Conservation (phyloP, 2,888 invertebrate species). For the Merodon equestris region DNA sequence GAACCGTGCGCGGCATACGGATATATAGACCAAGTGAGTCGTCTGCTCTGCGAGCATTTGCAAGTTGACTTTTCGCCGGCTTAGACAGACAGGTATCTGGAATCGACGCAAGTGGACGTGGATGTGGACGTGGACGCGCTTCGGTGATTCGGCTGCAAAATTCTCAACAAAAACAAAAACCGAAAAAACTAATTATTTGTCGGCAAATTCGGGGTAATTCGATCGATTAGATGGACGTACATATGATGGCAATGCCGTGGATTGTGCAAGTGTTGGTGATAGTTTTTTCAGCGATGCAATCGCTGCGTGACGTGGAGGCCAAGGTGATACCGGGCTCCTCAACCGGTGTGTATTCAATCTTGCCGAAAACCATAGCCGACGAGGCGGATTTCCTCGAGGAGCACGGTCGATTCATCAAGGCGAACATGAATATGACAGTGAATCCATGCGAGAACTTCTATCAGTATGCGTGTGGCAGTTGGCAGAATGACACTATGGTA, state of each 20-base stretch:
- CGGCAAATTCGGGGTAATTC: no score
- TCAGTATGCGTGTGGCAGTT: slow-evolving; percentile 75
- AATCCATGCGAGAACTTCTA: slow-evolving; percentile 76
- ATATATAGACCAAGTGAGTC: slow-evolving; percentile 55
- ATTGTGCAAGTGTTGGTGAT: slow-evolving; percentile 6
- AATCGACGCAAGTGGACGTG: no score
- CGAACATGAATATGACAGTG: slow-evolving; percentile 73
- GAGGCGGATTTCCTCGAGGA: slow-evolving; percentile 73
- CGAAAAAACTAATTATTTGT: no score
- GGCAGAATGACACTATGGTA: slow-evolving; percentile 72
- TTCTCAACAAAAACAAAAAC: no score
- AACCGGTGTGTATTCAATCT: slow-evolving; percentile 68
- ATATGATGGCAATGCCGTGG: slow-evolving; percentile 24
- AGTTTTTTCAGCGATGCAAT: slow-evolving; percentile 2
- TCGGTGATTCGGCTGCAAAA: neutral
- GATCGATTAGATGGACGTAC: no score
- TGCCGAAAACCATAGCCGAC: slow-evolving; percentile 70
- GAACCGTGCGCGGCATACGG: slow-evolving; percentile 47
- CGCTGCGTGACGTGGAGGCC: neutral
- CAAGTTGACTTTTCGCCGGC: slow-evolving; percentile 55
- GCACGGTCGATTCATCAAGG: slow-evolving; percentile 72
- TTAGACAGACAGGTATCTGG: slow-evolving; percentile 12
- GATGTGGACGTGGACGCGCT: neutral
- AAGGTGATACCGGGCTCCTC: slow-evolving; percentile 21
- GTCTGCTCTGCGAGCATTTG: slow-evolving; percentile 47